Evolutionary conservation across 30 jellyfish, hydroid and myxozoan species (phyloP).

Genomic region (Nemopilema nomurai): DNA sequence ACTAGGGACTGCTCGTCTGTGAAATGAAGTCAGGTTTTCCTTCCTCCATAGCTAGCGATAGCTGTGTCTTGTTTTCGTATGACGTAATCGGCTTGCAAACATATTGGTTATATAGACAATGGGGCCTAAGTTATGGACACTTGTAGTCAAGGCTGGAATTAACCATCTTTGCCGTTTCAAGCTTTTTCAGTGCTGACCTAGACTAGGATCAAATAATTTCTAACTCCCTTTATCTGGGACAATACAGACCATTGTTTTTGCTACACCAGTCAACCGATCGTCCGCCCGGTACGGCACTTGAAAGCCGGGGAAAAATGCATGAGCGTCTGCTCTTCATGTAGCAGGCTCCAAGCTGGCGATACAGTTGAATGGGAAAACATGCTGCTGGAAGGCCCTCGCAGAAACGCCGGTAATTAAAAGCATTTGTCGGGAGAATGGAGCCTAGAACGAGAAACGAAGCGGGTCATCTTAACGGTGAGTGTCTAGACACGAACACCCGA

Average conservation of each 20-base stretch:
- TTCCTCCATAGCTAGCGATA: no score
- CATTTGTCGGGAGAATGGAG: not conserved
- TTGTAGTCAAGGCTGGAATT: not conserved
- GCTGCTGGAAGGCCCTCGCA: not conserved
- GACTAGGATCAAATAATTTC: not conserved
- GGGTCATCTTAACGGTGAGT: not conserved
- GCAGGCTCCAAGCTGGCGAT: not conserved
- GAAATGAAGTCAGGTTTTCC: no score
- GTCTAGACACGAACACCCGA: not conserved
- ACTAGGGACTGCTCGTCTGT: no score
- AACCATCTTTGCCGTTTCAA: not conserved
- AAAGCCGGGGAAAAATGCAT: not conserved
- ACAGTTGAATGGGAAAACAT: not conserved
- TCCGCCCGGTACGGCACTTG: not conserved
- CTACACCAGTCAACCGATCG: not conserved
- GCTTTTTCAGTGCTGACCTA: not conserved
- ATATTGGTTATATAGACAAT: not conserved
- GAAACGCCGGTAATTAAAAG: not conserved
- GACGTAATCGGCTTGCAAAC: not conserved
- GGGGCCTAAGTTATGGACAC: not conserved
- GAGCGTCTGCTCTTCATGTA: not conserved
- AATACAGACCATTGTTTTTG: not conserved
- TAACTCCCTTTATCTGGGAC: not conserved
- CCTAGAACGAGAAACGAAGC: not conserved
- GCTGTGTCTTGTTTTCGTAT: no score